Percentiles rank a stretch among this genome's conserved stretches.
Evolutionary conservation across 2,888 invertebrate species (phyloP).

Genomic region (Orthonychiurus folsomi): DNA sequence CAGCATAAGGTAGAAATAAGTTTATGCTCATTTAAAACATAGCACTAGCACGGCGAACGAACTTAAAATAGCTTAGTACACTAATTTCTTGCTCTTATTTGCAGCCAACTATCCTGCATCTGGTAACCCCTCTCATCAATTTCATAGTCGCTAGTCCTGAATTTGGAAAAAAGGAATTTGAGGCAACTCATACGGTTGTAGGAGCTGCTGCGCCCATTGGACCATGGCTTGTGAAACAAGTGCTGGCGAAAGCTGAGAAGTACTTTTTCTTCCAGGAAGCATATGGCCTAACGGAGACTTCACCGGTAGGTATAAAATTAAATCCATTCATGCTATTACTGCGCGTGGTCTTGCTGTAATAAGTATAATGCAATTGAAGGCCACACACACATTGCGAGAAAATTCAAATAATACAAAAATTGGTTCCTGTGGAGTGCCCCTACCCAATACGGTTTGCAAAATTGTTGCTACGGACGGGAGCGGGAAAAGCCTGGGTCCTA

Average conservation of each 20-base stretch:
- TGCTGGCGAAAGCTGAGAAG: slow-evolving; percentile 46
- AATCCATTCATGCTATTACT: no score
- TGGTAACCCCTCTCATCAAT: slow-evolving; percentile 67
- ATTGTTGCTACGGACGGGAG: slow-evolving; percentile 51
- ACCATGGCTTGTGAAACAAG: slow-evolving; percentile 50
- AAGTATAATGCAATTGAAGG: no score
- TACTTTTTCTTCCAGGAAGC: slow-evolving; percentile 40
- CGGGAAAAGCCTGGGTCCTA: slow-evolving; percentile 52
- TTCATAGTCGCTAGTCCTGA: slow-evolving; percentile 63
- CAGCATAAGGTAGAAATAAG: slow-evolving; percentile 48
- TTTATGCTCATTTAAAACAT: not conserved
- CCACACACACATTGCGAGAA: not conserved
- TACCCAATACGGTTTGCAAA: slow-evolving; percentile 60
- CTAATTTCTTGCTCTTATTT: not conserved
- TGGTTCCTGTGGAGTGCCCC: slow-evolving; percentile 59
- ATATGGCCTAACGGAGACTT: slow-evolving; percentile 64
- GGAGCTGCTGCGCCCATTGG: slow-evolving; percentile 56
- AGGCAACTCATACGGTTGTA: slow-evolving; percentile 55
- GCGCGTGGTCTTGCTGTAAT: no score
- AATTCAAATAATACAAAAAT: slow-evolving; percentile 48
- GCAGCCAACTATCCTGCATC: slow-evolving; percentile 40
- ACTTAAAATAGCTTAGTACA: not conserved
- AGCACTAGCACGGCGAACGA: not conserved
- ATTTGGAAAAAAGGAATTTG: slow-evolving; percentile 58
- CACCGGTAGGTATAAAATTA: no score